These are phyloP conservation scores for Eulacestoma nigropectus DNA, from an alignment of 2,113 vertebrate species.

Conservation along the genomic window DNA sequence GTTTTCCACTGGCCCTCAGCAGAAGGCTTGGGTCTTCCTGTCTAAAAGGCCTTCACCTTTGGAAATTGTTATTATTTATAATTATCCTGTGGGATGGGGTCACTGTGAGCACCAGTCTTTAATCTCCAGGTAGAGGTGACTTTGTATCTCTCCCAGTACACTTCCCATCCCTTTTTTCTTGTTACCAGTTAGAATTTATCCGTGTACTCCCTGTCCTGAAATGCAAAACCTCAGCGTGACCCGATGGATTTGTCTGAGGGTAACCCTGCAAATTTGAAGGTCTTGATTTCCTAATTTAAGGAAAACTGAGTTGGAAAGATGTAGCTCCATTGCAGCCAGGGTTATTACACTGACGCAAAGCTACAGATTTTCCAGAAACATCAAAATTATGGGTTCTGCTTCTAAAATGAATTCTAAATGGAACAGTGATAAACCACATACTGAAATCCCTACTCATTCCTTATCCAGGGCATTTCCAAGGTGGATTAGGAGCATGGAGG, in stretches of 20 bases:
- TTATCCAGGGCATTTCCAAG: neutral
- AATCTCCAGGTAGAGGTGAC: neutral
- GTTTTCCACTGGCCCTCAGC: neutral
- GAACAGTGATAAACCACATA: neutral
- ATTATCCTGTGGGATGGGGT: neutral
- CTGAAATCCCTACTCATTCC: neutral
- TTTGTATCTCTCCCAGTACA: neutral
- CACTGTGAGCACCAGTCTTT: neutral
- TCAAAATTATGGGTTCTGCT: neutral
- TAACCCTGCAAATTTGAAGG: neutral
- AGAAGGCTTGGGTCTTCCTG: neutral
- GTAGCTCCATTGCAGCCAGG: neutral
- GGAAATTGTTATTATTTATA: neutral
- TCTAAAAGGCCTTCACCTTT: neutral
- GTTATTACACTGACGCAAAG: neutral
- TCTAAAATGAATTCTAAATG: neutral
- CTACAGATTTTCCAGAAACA: neutral
- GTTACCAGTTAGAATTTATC: neutral
- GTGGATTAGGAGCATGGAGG: neutral
- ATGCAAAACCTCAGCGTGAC: neutral
- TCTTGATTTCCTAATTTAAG: neutral
- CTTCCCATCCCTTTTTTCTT: neutral
- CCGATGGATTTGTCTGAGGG: rapidly evolving
- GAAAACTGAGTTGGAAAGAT: neutral
- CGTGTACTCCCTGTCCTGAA: neutral